Conservation (phyloP, 53 echinoderm and acorn worm species). For the Zoroaster sp. region DNA sequence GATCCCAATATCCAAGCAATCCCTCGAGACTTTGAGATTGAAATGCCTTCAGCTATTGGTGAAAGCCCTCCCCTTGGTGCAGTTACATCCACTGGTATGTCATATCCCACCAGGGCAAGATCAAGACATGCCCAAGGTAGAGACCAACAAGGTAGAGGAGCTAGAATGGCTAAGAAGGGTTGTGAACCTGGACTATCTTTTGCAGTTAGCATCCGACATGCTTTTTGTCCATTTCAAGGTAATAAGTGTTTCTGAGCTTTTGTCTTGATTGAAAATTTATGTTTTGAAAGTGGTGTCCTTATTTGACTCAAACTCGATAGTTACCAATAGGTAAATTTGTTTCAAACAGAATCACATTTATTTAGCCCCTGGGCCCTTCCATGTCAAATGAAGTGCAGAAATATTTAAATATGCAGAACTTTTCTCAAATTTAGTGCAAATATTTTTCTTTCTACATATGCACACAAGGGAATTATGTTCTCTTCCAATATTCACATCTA, state of each 20-base stretch:
- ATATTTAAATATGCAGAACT: no score
- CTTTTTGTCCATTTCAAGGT: slow-evolving; percentile 94
- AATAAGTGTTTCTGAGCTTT: background rate
- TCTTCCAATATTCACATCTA: background rate
- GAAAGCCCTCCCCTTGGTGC: slow-evolving; percentile 85
- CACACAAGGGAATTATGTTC: no score
- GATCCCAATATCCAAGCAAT: slow-evolving; percentile 97
- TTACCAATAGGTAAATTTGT: no score
- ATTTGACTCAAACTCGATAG: no score
- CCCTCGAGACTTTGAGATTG: slow-evolving; percentile 95
- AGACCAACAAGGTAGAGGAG: slow-evolving; percentile 7
- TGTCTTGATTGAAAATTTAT: background rate
- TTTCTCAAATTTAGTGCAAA: no score
- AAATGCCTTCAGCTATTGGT: slow-evolving; percentile 89
- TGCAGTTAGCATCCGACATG: slow-evolving; percentile 85
- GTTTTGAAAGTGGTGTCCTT: no score
- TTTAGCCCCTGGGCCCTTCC: no score
- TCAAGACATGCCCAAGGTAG: slow-evolving; percentile 28
- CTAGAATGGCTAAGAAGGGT: slow-evolving; percentile 23
- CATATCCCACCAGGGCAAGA: slow-evolving; percentile 26
- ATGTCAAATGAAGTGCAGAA: no score
- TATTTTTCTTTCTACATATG: no score
- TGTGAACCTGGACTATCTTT: slow-evolving; percentile 57
- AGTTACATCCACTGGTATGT: background rate
- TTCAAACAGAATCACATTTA: no score